Percentiles rank a stretch among this genome's conserved stretches.
These are phyloP conservation scores for Rhagologus leucostigma DNA, from an alignment of 2,113 vertebrate genomes.

Conservation along the genomic window DNA sequence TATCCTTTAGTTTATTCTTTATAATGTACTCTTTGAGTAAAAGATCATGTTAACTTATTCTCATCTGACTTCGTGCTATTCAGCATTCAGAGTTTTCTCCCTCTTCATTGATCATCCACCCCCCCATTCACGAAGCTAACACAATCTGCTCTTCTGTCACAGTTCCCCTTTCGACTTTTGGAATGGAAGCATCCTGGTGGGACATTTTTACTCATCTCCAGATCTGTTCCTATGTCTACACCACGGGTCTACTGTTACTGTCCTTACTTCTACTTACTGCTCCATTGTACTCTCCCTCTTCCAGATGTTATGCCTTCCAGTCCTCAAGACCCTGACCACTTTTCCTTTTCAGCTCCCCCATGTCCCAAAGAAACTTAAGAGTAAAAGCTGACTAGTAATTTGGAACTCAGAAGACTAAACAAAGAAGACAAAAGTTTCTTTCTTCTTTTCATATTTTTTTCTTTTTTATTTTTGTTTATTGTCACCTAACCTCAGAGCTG, in stretches of 20 bases:
- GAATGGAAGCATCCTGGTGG: background rate
- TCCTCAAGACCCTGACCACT: background rate
- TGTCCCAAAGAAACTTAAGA: background rate
- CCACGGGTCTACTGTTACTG: background rate
- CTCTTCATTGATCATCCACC: background rate
- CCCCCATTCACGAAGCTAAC: background rate
- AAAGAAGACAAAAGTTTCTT: background rate
- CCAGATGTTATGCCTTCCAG: background rate
- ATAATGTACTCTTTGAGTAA: background rate
- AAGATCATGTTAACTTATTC: background rate
- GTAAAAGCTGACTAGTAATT: background rate
- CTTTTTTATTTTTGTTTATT: background rate
- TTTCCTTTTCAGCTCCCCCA: background rate
- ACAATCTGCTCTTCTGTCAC: background rate
- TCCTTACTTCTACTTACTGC: background rate
- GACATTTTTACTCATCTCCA: background rate
- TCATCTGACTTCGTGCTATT: background rate
- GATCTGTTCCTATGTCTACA: background rate
- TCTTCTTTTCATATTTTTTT: background rate
- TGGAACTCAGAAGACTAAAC: background rate
- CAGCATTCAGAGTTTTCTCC: background rate
- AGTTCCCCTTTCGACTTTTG: background rate
- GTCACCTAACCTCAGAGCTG: background rate
- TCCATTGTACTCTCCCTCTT: background rate
- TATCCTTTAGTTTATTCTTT: background rate